Evolutionary conservation across 1,140 invertebrate species (phyloP), one percentile per base, ranked within the genome.

Genomic region (Zaprionus davidi): DNA sequence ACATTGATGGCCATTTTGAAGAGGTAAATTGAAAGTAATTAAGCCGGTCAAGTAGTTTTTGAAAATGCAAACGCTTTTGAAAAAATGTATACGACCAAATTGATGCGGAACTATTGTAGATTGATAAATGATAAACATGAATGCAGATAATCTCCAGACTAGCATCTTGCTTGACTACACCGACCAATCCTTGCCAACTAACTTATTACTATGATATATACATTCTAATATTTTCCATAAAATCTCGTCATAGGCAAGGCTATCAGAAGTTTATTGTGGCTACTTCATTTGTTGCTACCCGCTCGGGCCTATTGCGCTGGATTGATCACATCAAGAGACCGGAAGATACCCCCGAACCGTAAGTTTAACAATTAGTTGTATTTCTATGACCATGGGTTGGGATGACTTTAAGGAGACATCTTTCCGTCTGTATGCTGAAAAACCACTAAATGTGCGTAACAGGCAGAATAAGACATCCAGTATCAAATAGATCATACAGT

Each of bases 221-320:
- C 9, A 49, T 75, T 41, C 57, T 85, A 65, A 85, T 26, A 51
- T 28, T 6, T 22, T 5, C 56, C 5, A 41, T 76, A 17, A 69
- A 71, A 24, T 92, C 90, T 76, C 93, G 78, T 93, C 96, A 28
- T 95, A 98, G 97, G 90, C 95, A 97, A 93, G 96, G 96, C 69
- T 96, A 96, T 91, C 95, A 97, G 93, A 97, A 97, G 94, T 98
- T 98, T 93, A 96, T 96, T 71, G 95, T 97, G 26, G 96, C 95
- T 26, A 93, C 96, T 76, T 96, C 96, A 3, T 98, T 98, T 93
- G 96, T 98, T 78, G 97, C 97, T 2, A 98, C 98, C 0, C 94
- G 97, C 72, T 98, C 97, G 93, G 98, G 98, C 34, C 94, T 98
- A 0, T 94, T 98, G 22, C 95, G 97, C 76, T 98, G 97, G 97